Percentiles rank a stretch among this genome's conserved stretches.
Evolutionary conservation across 2,113 vertebrate species (phyloP).

Genomic region (Apodemus speciosus): DNA sequence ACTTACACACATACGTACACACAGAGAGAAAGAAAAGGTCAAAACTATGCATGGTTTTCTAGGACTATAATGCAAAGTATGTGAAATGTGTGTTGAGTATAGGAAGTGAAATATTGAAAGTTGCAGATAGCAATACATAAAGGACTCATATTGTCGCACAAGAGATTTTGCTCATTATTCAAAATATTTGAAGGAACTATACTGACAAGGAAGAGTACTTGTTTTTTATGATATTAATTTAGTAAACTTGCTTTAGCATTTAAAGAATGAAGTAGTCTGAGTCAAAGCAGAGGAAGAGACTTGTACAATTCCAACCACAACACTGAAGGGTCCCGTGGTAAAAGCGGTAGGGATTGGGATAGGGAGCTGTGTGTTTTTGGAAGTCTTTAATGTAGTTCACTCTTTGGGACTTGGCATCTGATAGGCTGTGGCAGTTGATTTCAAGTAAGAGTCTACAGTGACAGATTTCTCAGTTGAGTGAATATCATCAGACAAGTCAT

Average conservation of each 20-base stretch:
- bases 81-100: neutral
- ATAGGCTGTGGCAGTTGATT: neutral
- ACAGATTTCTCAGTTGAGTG: constrained; percentile 8
- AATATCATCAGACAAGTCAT: neutral
- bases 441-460: neutral
- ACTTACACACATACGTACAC: neutral
- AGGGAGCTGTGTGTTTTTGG: neutral
- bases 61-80: neutral
- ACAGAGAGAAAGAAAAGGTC: neutral
- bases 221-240: neutral
- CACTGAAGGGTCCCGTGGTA: neutral
- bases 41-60: neutral
- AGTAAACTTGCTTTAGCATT: constrained; percentile 13
- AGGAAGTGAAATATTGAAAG: neutral
- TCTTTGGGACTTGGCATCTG: constrained; percentile 6
- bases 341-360: neutral
- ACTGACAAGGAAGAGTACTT: neutral
- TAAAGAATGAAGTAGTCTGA: neutral
- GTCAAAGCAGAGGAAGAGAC: neutral
- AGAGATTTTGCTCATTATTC: neutral
- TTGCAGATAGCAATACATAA: neutral
- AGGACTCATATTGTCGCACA: neutral
- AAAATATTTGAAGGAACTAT: constrained; percentile 8
- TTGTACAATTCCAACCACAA: constrained; percentile 15
- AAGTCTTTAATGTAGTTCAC: neutral